Evolutionary conservation across 2,113 vertebrate genomes (phyloP).

Genomic region (Canis aureus): DNA sequence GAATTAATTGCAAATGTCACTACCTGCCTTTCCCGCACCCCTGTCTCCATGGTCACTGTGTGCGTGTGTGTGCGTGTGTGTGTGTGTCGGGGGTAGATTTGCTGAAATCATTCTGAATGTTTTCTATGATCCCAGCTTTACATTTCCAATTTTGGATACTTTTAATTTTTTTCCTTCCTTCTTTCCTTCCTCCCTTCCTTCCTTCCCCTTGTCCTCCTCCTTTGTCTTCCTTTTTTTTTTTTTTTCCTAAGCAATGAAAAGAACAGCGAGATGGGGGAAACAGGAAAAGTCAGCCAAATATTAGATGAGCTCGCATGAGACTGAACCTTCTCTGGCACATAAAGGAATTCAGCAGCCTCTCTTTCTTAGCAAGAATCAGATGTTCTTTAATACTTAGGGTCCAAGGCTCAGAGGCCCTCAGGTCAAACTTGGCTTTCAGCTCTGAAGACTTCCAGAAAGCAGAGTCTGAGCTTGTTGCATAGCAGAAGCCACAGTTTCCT

Average conservation of each 20-base stretch:
- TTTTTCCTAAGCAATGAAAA: not conserved
- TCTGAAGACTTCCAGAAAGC: slow-evolving; percentile 8
- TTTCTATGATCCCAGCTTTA: slow-evolving; percentile 41
- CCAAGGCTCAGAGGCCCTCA: slow-evolving; percentile 49
- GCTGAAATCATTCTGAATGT: slow-evolving; percentile 14
- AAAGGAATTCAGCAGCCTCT: slow-evolving; percentile 57
- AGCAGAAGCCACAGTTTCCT: slow-evolving; percentile 56
- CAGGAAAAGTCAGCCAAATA: not conserved
- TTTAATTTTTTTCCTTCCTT: not conserved
- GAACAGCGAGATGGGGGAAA: not conserved
- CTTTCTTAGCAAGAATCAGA: slow-evolving; percentile 49
- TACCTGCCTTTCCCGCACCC: too few species aligned
- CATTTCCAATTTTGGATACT: slow-evolving; percentile 1
- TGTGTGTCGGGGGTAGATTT: not conserved
- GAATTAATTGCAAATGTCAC: slow-evolving; percentile 6
- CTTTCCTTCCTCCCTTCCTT: too few species aligned
- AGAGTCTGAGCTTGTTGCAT: not conserved
- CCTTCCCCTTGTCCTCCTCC: too few species aligned
- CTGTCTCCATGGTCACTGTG: not conserved
- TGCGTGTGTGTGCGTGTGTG: not conserved
- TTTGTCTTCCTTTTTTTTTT: not conserved
- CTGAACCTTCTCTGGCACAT: slow-evolving; percentile 54
- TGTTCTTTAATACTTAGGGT: slow-evolving; percentile 18
- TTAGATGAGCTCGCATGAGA: not conserved
- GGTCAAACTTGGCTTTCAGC: slow-evolving; percentile 78